These are phyloP conservation scores for Trichosurus vulpecula DNA, from an alignment of 2,797 vertebrate species.

Conservation along the genomic window DNA sequence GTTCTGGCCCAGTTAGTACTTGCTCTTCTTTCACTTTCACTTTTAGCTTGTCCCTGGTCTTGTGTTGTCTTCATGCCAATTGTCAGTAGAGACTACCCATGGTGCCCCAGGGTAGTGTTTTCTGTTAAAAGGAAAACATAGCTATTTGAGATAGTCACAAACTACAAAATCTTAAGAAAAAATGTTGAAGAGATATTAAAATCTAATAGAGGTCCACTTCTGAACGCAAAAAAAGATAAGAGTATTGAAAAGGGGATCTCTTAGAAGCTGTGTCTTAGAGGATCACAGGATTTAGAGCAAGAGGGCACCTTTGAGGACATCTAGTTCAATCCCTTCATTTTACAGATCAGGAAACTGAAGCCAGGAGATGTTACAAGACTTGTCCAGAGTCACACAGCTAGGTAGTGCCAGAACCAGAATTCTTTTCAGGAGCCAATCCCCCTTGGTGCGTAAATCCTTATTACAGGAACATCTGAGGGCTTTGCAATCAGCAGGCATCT, in stretches of 20 bases:
- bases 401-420: background rate
- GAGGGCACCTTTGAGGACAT: background rate
- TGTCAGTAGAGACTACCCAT: background rate
- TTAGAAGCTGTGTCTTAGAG: background rate
- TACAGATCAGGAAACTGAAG: background rate
- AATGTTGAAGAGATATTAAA: background rate
- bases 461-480: background rate
- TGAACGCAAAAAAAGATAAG: background rate
- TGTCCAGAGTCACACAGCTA: background rate
- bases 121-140: background rate
- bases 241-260: background rate
- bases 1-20: background rate
- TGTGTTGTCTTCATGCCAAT: background rate
- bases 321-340: background rate
- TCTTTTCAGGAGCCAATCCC: background rate
- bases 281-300: background rate
- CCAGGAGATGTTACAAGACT: background rate
- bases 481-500: background rate
- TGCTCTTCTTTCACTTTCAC: background rate
- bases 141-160: background rate
- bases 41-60: background rate
- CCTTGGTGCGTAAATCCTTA: slow-evolving; percentile 4
- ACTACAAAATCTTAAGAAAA: background rate
- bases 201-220: background rate
- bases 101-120: background rate